A percentile compares a stretch with the other conserved stretches of the same genome.
Evolutionary conservation across 2,888 invertebrate genomes (phyloP).

Genomic region (Chrysopilus asiliformis): DNA sequence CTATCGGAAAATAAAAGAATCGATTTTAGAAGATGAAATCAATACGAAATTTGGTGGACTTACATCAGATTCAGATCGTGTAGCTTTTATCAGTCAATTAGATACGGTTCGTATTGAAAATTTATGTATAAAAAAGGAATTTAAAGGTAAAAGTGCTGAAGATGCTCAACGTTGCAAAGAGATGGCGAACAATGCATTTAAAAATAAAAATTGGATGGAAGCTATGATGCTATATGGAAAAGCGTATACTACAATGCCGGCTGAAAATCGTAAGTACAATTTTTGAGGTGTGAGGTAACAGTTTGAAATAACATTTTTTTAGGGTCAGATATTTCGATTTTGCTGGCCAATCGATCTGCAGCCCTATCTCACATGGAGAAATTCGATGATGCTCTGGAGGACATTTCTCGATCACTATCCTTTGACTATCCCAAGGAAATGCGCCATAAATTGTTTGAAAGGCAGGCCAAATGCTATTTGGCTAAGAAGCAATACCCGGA

Average conservation of each 20-base stretch:
- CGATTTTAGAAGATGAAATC: conserved; percentile 43
- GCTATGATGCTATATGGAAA: conserved; percentile 58
- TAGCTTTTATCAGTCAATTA: conserved; percentile 44
- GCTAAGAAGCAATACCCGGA: conserved; percentile 50
- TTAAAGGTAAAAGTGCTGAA: conserved; percentile 40
- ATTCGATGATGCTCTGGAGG: conserved; percentile 51
- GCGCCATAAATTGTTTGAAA: conserved; percentile 60
- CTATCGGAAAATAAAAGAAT: conserved; percentile 44
- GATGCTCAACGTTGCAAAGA: conserved; percentile 52
- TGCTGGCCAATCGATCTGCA: conserved; percentile 71
- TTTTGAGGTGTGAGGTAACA: not conserved
- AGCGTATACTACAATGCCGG: conserved; percentile 53
- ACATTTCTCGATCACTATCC: conserved; percentile 52
- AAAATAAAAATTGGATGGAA: conserved; percentile 51
- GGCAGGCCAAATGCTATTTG: conserved; percentile 57
- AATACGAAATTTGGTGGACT: conserved; percentile 48
- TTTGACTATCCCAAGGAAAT: conserved; percentile 56
- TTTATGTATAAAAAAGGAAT: conserved; percentile 39
- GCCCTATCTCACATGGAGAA: conserved; percentile 58
- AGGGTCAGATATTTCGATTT: conserved; percentile 51
- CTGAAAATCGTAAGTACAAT: conserved; percentile 46
- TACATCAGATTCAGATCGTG: conserved; percentile 49
- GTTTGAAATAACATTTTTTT: too few species aligned
- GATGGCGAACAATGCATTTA: conserved; percentile 59
- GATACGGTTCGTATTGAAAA: conserved; percentile 37